phyloP scores from a whole-genome alignment of 2,797 vertebrate genomes.

The Lepus oiostolus region DNA sequence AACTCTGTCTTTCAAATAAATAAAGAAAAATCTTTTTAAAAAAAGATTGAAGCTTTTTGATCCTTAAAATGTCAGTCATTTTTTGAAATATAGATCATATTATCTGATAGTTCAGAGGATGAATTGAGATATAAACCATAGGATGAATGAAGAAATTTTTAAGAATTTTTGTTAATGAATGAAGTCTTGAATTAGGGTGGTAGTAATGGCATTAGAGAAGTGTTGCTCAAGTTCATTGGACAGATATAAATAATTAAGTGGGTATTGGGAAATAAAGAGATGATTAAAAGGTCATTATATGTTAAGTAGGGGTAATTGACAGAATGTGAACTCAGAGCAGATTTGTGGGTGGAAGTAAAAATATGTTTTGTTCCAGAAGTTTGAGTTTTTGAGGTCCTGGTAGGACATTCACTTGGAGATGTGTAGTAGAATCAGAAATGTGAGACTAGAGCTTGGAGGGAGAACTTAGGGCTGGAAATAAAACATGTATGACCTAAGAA shows the following conservation, averaged over 20 bases:
- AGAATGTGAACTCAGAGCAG: slow-evolving; percentile 25
- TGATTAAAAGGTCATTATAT: neutral
- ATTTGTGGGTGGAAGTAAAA: neutral
- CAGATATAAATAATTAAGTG: slow-evolving; percentile 4
- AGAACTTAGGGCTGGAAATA: neutral
- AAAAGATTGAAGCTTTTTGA: neutral
- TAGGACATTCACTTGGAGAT: neutral
- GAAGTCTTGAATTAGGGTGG: neutral
- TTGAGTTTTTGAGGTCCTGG: neutral
- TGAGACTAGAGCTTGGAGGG: neutral
- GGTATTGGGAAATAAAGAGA: neutral
- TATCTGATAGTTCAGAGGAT: slow-evolving; percentile 26
- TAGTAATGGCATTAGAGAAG: neutral
- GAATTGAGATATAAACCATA: neutral
- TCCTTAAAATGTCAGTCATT: slow-evolving; percentile 22
- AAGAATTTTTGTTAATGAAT: slow-evolving; percentile 14
- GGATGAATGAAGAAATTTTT: neutral
- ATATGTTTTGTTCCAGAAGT: neutral
- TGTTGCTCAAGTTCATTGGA: neutral
- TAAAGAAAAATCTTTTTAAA: no score
- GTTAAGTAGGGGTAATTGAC: neutral
- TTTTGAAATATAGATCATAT: neutral
- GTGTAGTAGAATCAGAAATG: neutral
- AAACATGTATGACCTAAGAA: neutral
- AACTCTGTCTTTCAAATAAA: no score